These are phyloP conservation scores for Drosophila anomalata DNA, from an alignment of 2,888 invertebrate genomes.

Conservation along the genomic window DNA sequence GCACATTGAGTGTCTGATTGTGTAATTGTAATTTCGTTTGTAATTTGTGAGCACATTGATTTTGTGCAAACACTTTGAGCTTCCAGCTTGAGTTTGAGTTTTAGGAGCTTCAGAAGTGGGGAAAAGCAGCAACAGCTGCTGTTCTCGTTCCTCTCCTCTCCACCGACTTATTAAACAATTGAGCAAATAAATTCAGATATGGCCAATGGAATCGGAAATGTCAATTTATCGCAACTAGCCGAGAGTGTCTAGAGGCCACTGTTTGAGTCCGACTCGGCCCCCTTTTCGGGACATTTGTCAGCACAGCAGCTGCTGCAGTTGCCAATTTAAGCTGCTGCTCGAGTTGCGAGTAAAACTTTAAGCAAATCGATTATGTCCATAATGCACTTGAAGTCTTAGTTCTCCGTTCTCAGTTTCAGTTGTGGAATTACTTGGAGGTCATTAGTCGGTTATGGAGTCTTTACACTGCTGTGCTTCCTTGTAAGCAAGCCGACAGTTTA, in stretches of 20 bases:
- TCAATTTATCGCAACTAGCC: conserved; percentile 53
- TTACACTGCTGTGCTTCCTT: background rate
- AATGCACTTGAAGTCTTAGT: background rate
- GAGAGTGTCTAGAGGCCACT: conserved; percentile 3
- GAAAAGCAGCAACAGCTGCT: conserved; percentile 21
- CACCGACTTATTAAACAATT: conserved; percentile 32
- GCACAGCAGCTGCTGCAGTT: conserved; percentile 13
- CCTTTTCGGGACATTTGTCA: conserved; percentile 14
- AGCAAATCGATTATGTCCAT: conserved; percentile 8
- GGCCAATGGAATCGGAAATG: conserved; percentile 48
- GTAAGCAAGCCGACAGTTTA: background rate
- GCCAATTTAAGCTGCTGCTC: conserved; percentile 9
- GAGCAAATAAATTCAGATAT: conserved; percentile 47
- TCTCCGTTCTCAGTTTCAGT: background rate
- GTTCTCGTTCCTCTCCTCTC: background rate
- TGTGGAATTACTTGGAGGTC: background rate
- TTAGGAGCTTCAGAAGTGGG: background rate
- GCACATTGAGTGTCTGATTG: conserved; percentile 14
- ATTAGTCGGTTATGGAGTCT: conserved; percentile 1
- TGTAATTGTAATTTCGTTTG: conserved; percentile 56
- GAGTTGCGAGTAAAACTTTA: background rate
- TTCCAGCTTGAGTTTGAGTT: background rate
- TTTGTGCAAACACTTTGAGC: conserved; percentile 48
- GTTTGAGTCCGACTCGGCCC: conserved; percentile 3
- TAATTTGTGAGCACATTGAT: conserved; percentile 57